Base-by-base conservation (phyloP, 2,797 vertebrate genomes). In the Hydrophis major region DNA sequence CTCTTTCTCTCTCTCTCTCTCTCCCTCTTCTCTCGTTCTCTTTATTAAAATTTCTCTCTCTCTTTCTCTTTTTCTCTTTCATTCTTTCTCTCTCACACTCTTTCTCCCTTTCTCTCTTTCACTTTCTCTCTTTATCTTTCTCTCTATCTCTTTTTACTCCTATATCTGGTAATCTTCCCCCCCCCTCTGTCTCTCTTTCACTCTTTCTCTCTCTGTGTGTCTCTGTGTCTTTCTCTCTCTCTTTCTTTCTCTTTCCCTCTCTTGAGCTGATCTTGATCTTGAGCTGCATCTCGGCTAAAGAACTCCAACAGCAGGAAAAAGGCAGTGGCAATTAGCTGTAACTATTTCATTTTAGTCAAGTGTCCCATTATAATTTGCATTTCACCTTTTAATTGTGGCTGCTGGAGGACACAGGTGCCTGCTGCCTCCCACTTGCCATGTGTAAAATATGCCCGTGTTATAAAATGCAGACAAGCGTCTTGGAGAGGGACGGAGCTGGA, bases 331-430 rank as follows among this genome's bases (percentile, higher is more conserved):
- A 93, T 92, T 94, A 94, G 94, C 92, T 18, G 20, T 96, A 95
- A 96, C 95, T 95, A 93, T 95, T 95, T 93, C 25, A 28, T 92
- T 97, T 95, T 95, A 96, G 96, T 95, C 97, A 96, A 96, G 96
- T 95, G 94, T 94, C 94, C 93, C 95, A 95, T 95, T 94, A 92
- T 95, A 94, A 95, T 96, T 96, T 96, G 95, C 94, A 92, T 91
- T 88, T 93, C 93, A 91, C 90, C 87, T 95, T 95, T 96, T 97
- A 97, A 97, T 97, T 96, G 90, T 32, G 5, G 63, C 4, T 27
- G 27, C 20, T 8, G 92, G 56, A 91, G 90, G 95, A 94, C 94
- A 27, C 3, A 2, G 87, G 56, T 6, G 94, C 94, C 92, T 95
- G n/a, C 90, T 61, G 87, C 87, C 86, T 86, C 55, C 90, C 95